Base-by-base conservation (phyloP, 2,888 invertebrate species). In the Drosophila meridionalis region DNA sequence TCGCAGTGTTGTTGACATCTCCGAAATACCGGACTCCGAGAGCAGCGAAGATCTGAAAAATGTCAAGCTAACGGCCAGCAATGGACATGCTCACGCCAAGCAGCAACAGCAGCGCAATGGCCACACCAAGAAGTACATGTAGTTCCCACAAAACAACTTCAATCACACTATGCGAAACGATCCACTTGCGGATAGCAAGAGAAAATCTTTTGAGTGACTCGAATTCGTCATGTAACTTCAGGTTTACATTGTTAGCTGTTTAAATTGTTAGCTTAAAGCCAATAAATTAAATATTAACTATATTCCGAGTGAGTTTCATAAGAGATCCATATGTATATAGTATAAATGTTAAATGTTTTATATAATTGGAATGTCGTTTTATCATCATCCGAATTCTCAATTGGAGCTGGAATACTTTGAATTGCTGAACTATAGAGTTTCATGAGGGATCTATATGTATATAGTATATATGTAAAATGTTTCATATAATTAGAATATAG, bases 1-100 rank as follows among this genome's bases (percentile, higher is more conserved):
- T 60, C 94, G 94, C 73, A 96, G 96, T 92, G 97, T 95, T 5
- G 94, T 96, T 48, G 96, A 95, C 92, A 87, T 94, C 38, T 94
- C 94, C 30, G 94, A 94, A 82, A 86, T 75, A 20, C 78, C 67
- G 4, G 78, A 78, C 4, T 72, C 78, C 1, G 78, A 78, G 2
- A 78, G 78, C 59, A 65, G 78, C 42, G 78, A 78, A 1, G 78
- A 78, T 32, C 2, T 34, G 8, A 61, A 65, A 5, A 14, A 8
- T 36, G 28, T 2, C 20, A 80, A 77, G 26, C 0, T 61, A 7
- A 7, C 60, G 8, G 30, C 56, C 28, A 67, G 56, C 28, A 72
- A 80, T 57, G 81, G 78, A 14, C 57, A 80, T 11, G 50, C 47
- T 20, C 77, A 80, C 28, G 34, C 38, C 12, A 78, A 55, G n/a